phyloP scores from a whole-genome alignment of 2,113 vertebrate genomes.

The Vidua chalybeata region DNA sequence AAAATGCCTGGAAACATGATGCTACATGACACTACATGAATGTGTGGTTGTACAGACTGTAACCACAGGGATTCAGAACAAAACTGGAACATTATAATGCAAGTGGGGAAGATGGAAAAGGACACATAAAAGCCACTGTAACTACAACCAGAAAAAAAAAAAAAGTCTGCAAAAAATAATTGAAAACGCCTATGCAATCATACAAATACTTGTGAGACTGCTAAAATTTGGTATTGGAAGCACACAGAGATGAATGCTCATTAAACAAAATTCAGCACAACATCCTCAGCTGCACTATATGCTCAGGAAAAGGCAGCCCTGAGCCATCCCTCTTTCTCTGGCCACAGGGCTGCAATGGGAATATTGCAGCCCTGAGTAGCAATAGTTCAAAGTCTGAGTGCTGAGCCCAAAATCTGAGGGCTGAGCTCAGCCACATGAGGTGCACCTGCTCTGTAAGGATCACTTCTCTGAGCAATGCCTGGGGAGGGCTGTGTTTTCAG shows the following conservation, averaged over 20 bases:
- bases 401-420: background rate
- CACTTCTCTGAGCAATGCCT: fast-evolving
- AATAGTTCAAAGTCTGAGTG: background rate
- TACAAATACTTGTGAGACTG: background rate
- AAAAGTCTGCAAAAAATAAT: background rate
- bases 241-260: background rate
- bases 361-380: background rate
- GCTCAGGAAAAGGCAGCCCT: background rate
- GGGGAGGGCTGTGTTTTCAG: background rate
- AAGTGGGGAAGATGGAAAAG: background rate
- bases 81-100: background rate
- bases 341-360: background rate
- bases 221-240: background rate
- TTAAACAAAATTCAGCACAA: background rate
- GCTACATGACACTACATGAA: background rate
- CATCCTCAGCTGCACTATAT: background rate
- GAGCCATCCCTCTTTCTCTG: background rate
- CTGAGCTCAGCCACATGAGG: background rate
- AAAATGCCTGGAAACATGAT: background rate
- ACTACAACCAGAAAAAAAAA: background rate
- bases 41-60: background rate
- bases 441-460: background rate
- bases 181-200: background rate
- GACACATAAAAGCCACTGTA: background rate
- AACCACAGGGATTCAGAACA: background rate